Evolutionary conservation across 1,140 invertebrate species (phyloP), one percentile per base, ranked within the genome.

Genomic region (Capitella teleta): DNA sequence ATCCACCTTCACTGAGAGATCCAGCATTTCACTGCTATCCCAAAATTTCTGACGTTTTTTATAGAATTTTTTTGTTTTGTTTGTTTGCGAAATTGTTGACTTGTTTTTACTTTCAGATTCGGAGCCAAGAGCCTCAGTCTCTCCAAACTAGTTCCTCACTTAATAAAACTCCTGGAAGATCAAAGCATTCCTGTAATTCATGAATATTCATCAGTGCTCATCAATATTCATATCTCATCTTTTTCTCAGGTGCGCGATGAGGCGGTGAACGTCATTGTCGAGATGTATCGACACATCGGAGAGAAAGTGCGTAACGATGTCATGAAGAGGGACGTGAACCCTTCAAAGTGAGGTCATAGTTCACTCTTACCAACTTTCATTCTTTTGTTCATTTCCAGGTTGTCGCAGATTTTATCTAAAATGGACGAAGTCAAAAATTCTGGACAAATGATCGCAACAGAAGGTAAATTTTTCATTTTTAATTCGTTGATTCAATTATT

Each of bases 271-370:
- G 85, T 89, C 4, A 65, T 94, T 34, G 83, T 90, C 18, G 86
- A 93, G 66, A 83, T 94, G 24, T 95, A 95, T 68, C 81, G 86
- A 62, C 89, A 94, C 70, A 87, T 94, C 43, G 91, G 91, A 56
- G 91, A 96, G 66, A 80, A 83, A 69, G 74, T 96, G 40, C 70
- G 88, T 56, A 70, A 79, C 38, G 90, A 95, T 71, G 73, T 96
- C 45, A 78, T 82, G 57, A 84, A 82, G 63, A 88, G 88, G 62
- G 68, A 68, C 36, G 64, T 94, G 16, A 84, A 87, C 6, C 79
- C 82, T 40, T 76, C 83, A 14, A 93, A 88, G 80, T 80, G 77
- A 44, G 21, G 38, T 18, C 38, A 40, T n/a, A n/a, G n/a, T n/a
- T n/a, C n/a, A n/a, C n/a, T n/a, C n/a, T n/a, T n/a, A n/a, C n/a